Base-by-base conservation (phyloP, 2,888 invertebrate species). In the Sinotaia quadrata region DNA sequence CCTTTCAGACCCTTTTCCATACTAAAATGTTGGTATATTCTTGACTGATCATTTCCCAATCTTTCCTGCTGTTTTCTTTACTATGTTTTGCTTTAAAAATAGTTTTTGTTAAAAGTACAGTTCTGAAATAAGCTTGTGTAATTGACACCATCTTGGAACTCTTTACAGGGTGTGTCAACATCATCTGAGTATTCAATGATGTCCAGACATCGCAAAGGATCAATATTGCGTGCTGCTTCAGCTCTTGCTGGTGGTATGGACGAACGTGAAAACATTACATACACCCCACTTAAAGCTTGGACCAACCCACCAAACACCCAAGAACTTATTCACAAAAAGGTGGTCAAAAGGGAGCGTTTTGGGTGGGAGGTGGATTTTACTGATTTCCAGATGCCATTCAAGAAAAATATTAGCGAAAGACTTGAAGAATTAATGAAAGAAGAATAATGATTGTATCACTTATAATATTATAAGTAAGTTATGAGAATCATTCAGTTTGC, bases 281-380 rank as follows among this genome's bases (percentile, higher is more conserved):
- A 85, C 74, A 76, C 73, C 0, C 87, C 87, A 5, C 76, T 79
- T 5, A 84, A 81, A 71, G 81, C 81, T 15, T 88, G 88, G 88
- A 87, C 86, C n/a, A 79, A 84, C 67, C 85, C 86, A 73, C 75
- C 81, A 24, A 84, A 82, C 33, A 86, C 87, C 2, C 69, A 81
- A 51, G 82, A 88, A 60, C 80, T 88, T 27, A 78, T 88, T 2
- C 58, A 71, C 0, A 81, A 84, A 8, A 83, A 83, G 65, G 80
- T 76, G 47, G 69, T 78, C 2, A 76, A 77, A 27, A 69, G 88
- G 21, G 83, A 87, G 3, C 77, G 86, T 27, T 88, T 83, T 74
- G 86, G 86, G 21, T 88, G 88, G 88, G 84, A 87, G 65, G 85
- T 88, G 24, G 88, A 88, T 77, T 88, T 88, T 69, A 77, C 78